Evolutionary conservation across 2,113 vertebrate genomes (phyloP), one percentile per base, ranked within the genome.

Genomic region (Maccullochella peelii): DNA sequence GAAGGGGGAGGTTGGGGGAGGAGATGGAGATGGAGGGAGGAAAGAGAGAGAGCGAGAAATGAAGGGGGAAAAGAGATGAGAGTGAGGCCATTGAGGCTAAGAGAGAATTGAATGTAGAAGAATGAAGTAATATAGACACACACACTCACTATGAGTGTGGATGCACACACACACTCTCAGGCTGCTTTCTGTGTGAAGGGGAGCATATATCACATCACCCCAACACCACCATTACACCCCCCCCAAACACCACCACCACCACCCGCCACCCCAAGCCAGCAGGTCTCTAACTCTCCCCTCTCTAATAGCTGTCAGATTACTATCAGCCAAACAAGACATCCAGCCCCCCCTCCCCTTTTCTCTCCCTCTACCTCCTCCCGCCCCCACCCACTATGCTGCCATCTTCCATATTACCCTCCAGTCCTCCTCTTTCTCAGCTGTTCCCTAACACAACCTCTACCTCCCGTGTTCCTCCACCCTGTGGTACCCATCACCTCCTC

Each of bases 251-350:
- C 79, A 50, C 70, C 79, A 55, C 66, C 67, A n/a, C 59, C 84
- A 88, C 52, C 77, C 83, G 1, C 84, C 88, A 89, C 89, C 91
- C 88, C 82, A 77, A 86, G 87, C 88, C 85, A 92, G 83, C 91
- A 85, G 90, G 87, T 91, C 91, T 83, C 77, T 89, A 90, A 88
- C 91, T 92, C 91, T 91, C 90, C 76, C 79, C 88, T 88, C 91
- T 90, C 91, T 94, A 95, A 95, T 95, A 95, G 91, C 94, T 95
- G 95, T 95, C 95, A 95, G 94, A 95, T 95, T 95, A 95, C 93
- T 91, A 94, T 95, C 94, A 94, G 84, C 91, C 88, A 94, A 95
- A 95, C 94, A 95, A 95, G 94, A 95, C 94, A 94, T 94, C 92
- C 84, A 88, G 85, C 87, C 87, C 78, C 73, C 71, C 84, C 50